phyloP scores from a whole-genome alignment of 2,113 vertebrate species.

The Scomber japonicus region DNA sequence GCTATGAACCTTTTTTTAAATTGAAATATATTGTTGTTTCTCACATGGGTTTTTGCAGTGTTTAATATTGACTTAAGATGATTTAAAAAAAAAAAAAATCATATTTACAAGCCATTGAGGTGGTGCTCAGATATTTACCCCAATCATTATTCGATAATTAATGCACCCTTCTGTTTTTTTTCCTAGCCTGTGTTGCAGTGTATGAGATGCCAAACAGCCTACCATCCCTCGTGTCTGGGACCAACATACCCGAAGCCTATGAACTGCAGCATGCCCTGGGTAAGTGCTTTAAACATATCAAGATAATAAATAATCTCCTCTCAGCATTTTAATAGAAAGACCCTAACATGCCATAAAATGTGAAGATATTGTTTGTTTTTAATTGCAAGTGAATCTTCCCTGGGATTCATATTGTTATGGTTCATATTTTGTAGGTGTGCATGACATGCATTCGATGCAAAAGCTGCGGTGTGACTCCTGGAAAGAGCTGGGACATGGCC shows the following conservation, averaged over 20 bases:
- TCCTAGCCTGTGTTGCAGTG: conserved; percentile 91
- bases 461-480: conserved; percentile 92
- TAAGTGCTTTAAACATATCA: conserved; percentile 65
- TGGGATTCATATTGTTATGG: not conserved
- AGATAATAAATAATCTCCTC: not conserved
- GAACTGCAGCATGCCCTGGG: conserved; percentile 89
- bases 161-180: not conserved
- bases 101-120: too few relatives aligned
- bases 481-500: conserved; percentile 87
- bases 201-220: conserved; percentile 89
- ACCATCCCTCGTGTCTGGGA: conserved; percentile 91
- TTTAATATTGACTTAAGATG: too few relatives aligned
- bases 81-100: too few relatives aligned
- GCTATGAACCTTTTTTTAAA: too few relatives aligned
- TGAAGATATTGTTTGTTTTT: not conserved
- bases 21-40: too few relatives aligned
- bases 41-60: too few relatives aligned
- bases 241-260: conserved; percentile 91
- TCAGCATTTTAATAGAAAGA: not conserved
- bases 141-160: not conserved
- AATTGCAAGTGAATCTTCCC: not conserved
- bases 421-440: conserved; percentile 84
- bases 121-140: too few relatives aligned
- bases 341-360: not conserved
- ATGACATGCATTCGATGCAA: conserved; percentile 93